Evolutionary conservation across 2,888 invertebrate species (phyloP), one percentile per base, ranked within the genome.

Genomic region (Serripes groenlandicus): DNA sequence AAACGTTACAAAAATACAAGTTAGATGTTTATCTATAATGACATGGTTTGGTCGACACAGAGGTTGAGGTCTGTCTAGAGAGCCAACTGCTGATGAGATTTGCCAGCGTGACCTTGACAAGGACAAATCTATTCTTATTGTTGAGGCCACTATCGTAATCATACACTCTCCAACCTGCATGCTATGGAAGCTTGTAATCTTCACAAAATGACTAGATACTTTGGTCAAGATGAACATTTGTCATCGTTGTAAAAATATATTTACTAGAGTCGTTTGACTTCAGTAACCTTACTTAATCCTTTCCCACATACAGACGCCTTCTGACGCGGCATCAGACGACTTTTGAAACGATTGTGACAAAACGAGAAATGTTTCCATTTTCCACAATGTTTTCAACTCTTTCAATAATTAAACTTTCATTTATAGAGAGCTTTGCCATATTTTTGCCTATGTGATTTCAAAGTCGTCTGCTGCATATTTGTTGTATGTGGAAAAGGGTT

Each of bases 41-140:
- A 62, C 62, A 62, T 32, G 34, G 62, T 21, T 34, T 62, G 62
- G 34, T 62, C 34, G 62, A 62, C 21, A 32, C 30, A 66, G n/a
- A 66, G 66, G 66, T 66, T 66, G 66, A 66, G 66, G 66, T 66
- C 66, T 42, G 26, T 35, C 37, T 28, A 66, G 3, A n/a, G 66
- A 66, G 66, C 66, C 37, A 42, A 66, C 42, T 37, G 42, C 66
- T 66, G 28, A 66, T 42, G 66, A 26, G 66, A 42, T 26, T 42
- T 66, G 66, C 66, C 66, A 66, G 42, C 35, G 23, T 28, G 66
- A 42, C 66, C 66, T 23, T 26, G 66, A 66, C 66, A 66, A 66
- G 66, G 42, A 66, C 18, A 66, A 66, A 66, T 66, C 42, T 66
- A 28, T 66, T 66, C n/a, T 15, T 23, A 66, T 66, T 66, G 66